phyloP scores from a whole-genome alignment of 2,113 vertebrate species.

The Todiramphus saurophagus region DNA sequence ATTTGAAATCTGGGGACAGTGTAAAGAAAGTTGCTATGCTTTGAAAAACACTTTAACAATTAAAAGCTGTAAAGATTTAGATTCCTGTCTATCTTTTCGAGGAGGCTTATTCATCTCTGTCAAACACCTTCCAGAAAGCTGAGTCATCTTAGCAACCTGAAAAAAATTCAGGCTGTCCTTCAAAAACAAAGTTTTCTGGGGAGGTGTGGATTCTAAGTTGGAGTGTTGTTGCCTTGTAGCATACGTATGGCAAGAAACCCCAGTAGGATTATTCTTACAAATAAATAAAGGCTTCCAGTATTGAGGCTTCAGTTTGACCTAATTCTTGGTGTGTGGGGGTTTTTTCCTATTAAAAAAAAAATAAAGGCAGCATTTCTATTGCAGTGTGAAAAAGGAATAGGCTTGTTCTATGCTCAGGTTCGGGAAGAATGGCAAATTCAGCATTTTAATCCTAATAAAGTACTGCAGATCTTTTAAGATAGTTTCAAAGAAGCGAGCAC shows the following conservation, averaged over 20 bases:
- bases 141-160: conserved; percentile 15
- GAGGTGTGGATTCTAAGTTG: neutral
- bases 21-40: neutral
- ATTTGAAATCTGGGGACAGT: neutral
- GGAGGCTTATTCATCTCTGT: neutral
- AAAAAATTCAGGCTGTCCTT: conserved; percentile 1
- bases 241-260: neutral
- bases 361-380: neutral
- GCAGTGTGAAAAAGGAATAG: neutral
- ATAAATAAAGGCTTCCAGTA: conserved; percentile 9
- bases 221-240: neutral
- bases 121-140: conserved; percentile 7
- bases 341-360: neutral
- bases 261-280: neutral
- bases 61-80: neutral
- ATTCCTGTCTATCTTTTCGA: neutral
- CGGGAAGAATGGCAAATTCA: neutral
- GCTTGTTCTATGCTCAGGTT: neutral
- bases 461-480: neutral
- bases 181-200: neutral
- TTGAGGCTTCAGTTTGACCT: neutral
- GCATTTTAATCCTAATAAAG: neutral
- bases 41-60: neutral
- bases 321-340: neutral
- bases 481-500: neutral